phyloP scores from a whole-genome alignment of 2,113 vertebrate species.

The Apteryx mantelli region DNA sequence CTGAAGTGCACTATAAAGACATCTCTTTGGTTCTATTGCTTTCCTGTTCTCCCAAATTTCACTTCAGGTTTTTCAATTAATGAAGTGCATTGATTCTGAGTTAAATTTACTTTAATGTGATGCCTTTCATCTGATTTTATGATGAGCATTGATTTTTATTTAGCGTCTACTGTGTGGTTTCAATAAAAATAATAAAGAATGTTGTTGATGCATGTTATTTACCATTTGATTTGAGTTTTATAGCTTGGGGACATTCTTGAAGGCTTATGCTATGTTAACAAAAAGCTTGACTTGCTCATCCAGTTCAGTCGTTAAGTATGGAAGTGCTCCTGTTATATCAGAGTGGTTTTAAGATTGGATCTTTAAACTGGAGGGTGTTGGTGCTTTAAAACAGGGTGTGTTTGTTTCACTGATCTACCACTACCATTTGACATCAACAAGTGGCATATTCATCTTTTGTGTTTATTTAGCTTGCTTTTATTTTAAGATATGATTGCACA shows the following conservation, averaged over 20 bases:
- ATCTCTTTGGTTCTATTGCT: background rate
- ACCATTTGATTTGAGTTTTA: background rate
- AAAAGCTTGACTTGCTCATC: background rate
- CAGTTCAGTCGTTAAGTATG: background rate
- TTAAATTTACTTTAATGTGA: conserved; percentile 34
- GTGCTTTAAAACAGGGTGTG: background rate
- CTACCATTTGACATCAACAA: background rate
- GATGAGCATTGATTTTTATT: conserved; percentile 48
- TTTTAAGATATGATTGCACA: background rate
- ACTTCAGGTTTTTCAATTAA: conserved; percentile 20
- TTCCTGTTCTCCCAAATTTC: background rate
- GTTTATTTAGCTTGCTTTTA: background rate
- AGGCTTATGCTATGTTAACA: background rate
- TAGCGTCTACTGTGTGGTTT: conserved; percentile 5
- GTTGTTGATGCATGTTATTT: conserved; percentile 36
- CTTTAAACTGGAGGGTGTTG: background rate
- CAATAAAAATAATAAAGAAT: conserved; percentile 46
- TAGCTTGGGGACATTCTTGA: conserved; percentile 1
- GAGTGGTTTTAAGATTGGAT: background rate
- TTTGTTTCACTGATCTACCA: background rate
- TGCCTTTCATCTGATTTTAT: conserved; percentile 31
- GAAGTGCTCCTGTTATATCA: background rate
- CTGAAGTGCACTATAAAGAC: background rate
- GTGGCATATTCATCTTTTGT: background rate
- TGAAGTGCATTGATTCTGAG: background rate